phyloP scores from a whole-genome alignment of 2,113 vertebrate genomes.

The Hassar affinis region DNA sequence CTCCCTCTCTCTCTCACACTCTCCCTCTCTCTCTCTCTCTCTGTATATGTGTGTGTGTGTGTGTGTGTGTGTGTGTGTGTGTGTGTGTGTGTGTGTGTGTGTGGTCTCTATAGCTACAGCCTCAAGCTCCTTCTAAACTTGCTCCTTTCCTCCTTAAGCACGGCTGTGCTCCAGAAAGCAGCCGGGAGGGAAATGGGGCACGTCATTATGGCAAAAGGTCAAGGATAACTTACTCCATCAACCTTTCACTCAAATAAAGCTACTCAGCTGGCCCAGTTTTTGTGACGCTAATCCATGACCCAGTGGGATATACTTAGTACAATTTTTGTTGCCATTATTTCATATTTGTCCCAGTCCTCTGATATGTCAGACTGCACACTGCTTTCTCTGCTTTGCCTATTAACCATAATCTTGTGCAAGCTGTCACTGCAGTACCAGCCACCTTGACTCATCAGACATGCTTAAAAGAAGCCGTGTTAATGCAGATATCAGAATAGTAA shows the following conservation, averaged over 20 bases:
- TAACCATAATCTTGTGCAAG: constrained; percentile 26
- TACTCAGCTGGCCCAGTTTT: constrained; percentile 10
- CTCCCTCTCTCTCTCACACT: too few relatives aligned
- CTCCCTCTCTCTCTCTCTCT: too few relatives aligned
- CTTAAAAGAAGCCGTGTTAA: constrained; percentile 31
- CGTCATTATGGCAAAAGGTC: constrained; percentile 41
- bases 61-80: constrained; percentile 29
- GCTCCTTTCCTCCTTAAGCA: constrained; percentile 31
- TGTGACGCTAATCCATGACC: constrained; percentile 39
- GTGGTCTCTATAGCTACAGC: constrained; percentile 24
- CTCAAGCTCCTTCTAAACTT: not conserved
- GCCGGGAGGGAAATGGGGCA: constrained; percentile 28
- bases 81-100: constrained; percentile 13
- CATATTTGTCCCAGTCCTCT: constrained; percentile 28
- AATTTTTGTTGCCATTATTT: constrained; percentile 35
- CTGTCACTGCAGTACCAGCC: constrained; percentile 30
- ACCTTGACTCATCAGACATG: constrained; percentile 29
- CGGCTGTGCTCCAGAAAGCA: constrained; percentile 32
- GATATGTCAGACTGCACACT: constrained; percentile 41
- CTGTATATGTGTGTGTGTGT: too few relatives aligned
- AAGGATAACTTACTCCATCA: constrained; percentile 36
- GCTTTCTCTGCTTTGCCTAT: constrained; percentile 39
- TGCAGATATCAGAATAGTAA: constrained; percentile 65
- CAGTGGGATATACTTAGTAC: constrained; percentile 41
- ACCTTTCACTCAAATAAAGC: constrained; percentile 35